Conservation (phyloP, 2,797 vertebrate species). For the Enteromius mattozi region DNA sequence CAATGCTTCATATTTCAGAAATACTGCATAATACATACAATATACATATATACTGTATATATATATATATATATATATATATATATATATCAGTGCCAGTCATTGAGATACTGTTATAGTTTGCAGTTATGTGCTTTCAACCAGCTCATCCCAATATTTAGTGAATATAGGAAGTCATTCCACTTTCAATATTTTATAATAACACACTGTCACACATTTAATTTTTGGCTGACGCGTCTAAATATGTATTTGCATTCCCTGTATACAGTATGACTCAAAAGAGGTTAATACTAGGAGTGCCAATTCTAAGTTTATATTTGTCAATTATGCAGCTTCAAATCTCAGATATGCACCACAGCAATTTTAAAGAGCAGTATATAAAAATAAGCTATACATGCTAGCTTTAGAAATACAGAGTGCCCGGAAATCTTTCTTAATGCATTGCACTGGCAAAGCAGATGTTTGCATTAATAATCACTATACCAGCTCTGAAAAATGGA, state of each 20-base stretch:
- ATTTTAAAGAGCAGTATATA: conserved; percentile 1
- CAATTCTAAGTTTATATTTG: background rate
- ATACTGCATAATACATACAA: background rate
- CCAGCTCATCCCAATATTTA: no score
- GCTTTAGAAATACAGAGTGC: background rate
- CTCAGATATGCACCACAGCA: conserved; percentile 9
- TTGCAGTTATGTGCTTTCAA: no score
- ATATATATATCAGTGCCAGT: background rate
- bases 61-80: no score
- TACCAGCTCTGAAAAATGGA: background rate
- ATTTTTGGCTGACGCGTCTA: background rate
- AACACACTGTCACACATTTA: background rate
- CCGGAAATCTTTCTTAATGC: background rate
- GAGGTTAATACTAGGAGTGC: background rate
- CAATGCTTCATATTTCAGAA: background rate
- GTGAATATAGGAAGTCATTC: background rate
- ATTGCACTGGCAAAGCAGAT: background rate
- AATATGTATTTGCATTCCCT: background rate
- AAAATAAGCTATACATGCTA: background rate
- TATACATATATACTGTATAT: background rate
- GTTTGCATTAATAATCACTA: background rate
- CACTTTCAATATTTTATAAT: background rate
- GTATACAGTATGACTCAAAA: background rate
- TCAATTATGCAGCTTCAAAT: conserved; percentile 5
- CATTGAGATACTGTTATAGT: background rate